These are phyloP conservation scores for Clupea harengus DNA, from an alignment of 2,113 vertebrate genomes.

Conservation along the genomic window DNA sequence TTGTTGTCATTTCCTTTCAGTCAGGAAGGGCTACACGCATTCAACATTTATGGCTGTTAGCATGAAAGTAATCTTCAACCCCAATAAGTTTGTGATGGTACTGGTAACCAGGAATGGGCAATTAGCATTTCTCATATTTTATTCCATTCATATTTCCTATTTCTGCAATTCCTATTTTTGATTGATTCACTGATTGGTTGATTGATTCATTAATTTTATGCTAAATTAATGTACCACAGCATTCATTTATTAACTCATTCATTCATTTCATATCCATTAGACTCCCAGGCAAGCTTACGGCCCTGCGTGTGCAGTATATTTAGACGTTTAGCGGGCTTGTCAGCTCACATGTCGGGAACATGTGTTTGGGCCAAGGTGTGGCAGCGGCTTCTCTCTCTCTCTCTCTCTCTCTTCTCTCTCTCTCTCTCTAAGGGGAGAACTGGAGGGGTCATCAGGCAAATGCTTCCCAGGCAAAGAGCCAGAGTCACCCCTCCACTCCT, in stretches of 20 bases:
- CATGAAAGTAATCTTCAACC: no score
- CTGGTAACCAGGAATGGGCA: no score
- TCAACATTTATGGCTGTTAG: no score
- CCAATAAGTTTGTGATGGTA: no score
- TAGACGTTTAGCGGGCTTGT: background rate
- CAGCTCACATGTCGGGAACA: slow-evolving; percentile 15
- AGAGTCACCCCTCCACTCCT: slow-evolving; percentile 49
- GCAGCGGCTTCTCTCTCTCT: background rate
- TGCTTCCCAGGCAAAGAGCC: slow-evolving; percentile 60
- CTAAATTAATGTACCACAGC: no score
- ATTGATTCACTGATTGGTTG: no score
- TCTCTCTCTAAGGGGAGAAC: background rate
- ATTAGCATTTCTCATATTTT: no score
- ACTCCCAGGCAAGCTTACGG: background rate
- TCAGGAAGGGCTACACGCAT: no score
- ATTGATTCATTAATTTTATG: background rate
- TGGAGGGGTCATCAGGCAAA: slow-evolving; percentile 54
- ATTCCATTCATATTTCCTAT: no score
- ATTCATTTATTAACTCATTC: background rate
- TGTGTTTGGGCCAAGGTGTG: background rate
- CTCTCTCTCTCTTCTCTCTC: background rate
- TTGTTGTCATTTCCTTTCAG: no score
- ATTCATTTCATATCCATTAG: background rate
- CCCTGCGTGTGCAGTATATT: background rate
- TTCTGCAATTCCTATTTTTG: background rate